Conservation (phyloP, 2,888 invertebrate genomes). For the Caradrina kadenii region DNA sequence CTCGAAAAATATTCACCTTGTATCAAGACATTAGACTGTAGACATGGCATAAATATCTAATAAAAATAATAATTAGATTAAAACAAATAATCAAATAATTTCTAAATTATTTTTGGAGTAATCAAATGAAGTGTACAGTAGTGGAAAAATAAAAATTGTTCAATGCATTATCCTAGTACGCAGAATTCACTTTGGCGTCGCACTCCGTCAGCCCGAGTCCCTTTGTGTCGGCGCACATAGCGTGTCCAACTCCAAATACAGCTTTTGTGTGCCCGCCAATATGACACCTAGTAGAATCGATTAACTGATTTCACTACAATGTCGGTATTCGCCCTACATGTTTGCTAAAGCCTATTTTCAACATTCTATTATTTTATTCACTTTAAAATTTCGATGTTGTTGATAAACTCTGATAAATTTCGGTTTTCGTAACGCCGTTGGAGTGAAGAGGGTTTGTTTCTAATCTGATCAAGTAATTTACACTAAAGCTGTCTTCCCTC, state of each 20-base stretch:
- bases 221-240: constrained; percentile 76
- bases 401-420: background rate
- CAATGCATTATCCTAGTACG: constrained; percentile 3
- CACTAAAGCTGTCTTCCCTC: constrained; percentile 61
- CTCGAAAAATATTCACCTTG: constrained; percentile 39
- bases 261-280: constrained; percentile 75
- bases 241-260: constrained; percentile 76
- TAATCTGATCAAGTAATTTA: constrained; percentile 36
- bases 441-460: background rate
- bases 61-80: constrained; percentile 7
- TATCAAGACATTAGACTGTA: constrained; percentile 17
- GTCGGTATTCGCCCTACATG: constrained; percentile 34
- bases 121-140: background rate
- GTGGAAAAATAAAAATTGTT: background rate
- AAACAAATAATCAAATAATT: constrained; percentile 2
- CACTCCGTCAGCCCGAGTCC: constrained; percentile 72
- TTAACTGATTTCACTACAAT: constrained; percentile 73
- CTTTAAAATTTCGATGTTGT: too few species aligned
- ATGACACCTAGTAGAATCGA: constrained; percentile 81
- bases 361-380: background rate
- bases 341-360: constrained; percentile 26
- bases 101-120: background rate
- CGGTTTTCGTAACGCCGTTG: background rate
- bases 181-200: constrained; percentile 54
- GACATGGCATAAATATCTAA: background rate